These are phyloP conservation scores for Eucera pruinosa DNA, from an alignment of 2,888 invertebrate species.

Conservation along the genomic window DNA sequence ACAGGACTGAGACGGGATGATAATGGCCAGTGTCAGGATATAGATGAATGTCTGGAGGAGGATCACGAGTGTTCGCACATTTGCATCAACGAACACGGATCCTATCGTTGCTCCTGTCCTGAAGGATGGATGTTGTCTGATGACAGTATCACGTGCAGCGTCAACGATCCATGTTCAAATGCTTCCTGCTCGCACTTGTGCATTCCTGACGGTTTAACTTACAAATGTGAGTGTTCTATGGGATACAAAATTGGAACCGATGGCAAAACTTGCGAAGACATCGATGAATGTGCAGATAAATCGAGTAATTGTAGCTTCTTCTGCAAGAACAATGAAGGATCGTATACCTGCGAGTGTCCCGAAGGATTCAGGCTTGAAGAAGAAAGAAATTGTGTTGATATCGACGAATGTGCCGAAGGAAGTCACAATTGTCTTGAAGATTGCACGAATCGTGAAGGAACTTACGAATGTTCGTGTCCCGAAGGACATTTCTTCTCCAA, in stretches of 20 bases:
- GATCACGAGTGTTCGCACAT: slow-evolving; percentile 84
- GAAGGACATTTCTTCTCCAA: slow-evolving; percentile 79
- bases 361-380: slow-evolving; percentile 80
- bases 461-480: slow-evolving; percentile 86
- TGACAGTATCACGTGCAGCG: slow-evolving; percentile 77
- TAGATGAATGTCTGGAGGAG: slow-evolving; percentile 83
- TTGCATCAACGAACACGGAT: slow-evolving; percentile 86
- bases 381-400: slow-evolving; percentile 80
- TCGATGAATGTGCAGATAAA: slow-evolving; percentile 80
- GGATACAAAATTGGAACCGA: slow-evolving; percentile 84
- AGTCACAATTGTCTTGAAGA: slow-evolving; percentile 85
- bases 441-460: slow-evolving; percentile 86
- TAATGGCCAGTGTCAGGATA: slow-evolving; percentile 70
- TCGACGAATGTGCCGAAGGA: slow-evolving; percentile 81
- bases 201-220: slow-evolving; percentile 68
- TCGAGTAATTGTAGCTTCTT: slow-evolving; percentile 75
- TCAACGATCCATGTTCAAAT: slow-evolving; percentile 64
- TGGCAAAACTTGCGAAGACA: slow-evolving; percentile 78
- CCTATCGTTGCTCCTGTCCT: slow-evolving; percentile 87
- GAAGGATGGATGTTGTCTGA: slow-evolving; percentile 84
- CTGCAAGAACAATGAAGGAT: slow-evolving; percentile 80
- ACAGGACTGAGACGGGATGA: slow-evolving; percentile 70
- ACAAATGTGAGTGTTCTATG: slow-evolving; percentile 83
- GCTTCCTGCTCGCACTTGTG: slow-evolving; percentile 80
- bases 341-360: slow-evolving; percentile 83